A percentile compares a stretch with the other conserved stretches of the same genome.
phyloP scores from a whole-genome alignment of 2,113 vertebrate genomes.

The Zosterops pallidus region DNA sequence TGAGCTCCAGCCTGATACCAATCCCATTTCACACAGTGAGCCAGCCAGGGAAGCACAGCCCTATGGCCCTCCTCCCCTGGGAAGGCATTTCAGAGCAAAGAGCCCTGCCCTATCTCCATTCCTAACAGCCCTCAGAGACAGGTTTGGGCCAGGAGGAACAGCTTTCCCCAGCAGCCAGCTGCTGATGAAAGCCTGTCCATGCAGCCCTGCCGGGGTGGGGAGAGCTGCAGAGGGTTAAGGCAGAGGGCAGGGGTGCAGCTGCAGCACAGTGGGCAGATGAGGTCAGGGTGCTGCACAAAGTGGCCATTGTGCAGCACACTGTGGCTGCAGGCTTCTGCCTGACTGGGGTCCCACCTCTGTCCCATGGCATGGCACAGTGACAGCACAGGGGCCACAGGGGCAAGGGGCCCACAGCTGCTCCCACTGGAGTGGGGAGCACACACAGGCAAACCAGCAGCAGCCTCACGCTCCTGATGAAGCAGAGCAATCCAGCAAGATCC shows the following conservation, averaged over 20 bases:
- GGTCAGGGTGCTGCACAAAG: neutral
- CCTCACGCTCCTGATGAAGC: fast-evolving
- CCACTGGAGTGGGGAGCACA: neutral
- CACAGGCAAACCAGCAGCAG: neutral
- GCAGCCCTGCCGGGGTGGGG: neutral
- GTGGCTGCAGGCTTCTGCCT: neutral
- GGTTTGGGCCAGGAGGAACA: neutral
- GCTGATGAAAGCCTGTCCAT: neutral
- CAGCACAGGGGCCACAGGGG: fast-evolving
- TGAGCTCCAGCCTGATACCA: neutral
- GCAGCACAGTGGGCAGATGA: neutral
- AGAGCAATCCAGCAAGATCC: neutral
- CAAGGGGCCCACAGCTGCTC: neutral
- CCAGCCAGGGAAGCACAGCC: fast-evolving
- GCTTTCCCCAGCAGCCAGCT: neutral
- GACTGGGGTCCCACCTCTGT: neutral
- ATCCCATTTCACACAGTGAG: fast-evolving
- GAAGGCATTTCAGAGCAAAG: neutral
- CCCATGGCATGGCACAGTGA: neutral
- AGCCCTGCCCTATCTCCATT: neutral
- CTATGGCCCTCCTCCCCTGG: neutral
- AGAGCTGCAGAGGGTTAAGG: neutral
- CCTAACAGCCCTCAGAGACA: neutral
- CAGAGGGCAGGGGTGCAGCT: neutral
- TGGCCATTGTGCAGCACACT: neutral